Percentiles rank a stretch among this genome's conserved stretches.
phyloP scores from a whole-genome alignment of 2,113 vertebrate genomes.

The Vombatus ursinus region DNA sequence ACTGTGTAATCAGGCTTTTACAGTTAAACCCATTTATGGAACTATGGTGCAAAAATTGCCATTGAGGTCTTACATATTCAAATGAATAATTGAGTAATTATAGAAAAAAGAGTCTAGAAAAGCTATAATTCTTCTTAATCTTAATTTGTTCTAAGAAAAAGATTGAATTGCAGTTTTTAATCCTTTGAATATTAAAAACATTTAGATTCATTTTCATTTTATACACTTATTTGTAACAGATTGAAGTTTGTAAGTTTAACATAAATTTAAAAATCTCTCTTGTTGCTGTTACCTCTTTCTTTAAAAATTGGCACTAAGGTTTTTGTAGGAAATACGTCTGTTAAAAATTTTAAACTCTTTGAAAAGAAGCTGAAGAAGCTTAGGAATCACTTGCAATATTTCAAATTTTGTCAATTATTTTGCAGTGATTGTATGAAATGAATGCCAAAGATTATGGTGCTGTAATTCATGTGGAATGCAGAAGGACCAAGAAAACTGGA shows the following conservation, averaged over 20 bases:
- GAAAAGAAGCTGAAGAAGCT: constrained; percentile 36
- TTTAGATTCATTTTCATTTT: constrained; percentile 62
- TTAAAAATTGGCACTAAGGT: constrained; percentile 28
- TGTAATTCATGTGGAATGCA: constrained; percentile 25
- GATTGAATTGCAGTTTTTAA: constrained; percentile 37
- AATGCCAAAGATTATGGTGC: constrained; percentile 28
- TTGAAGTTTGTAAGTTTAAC: constrained; percentile 62
- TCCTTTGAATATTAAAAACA: constrained; percentile 66
- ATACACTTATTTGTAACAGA: constrained; percentile 60
- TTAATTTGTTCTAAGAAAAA: constrained; percentile 61
- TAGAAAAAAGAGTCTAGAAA: constrained; percentile 29
- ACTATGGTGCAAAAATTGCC: constrained; percentile 64
- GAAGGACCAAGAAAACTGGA: constrained; percentile 44
- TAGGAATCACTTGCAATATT: constrained; percentile 34
- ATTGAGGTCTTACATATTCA: constrained; percentile 68
- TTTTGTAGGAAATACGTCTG: constrained; percentile 22
- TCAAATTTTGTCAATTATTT: constrained; percentile 46
- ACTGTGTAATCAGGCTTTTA: constrained; percentile 65
- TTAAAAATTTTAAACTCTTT: constrained; percentile 22
- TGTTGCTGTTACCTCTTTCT: constrained; percentile 25
- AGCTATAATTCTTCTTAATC: constrained; percentile 58
- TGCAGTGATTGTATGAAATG: constrained; percentile 48
- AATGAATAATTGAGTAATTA: constrained; percentile 72
- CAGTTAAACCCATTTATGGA: constrained; percentile 67
- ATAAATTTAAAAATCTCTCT: constrained; percentile 40